phyloP scores from a whole-genome alignment of 2,797 vertebrate genomes.

The Spheniscus humboldti region DNA sequence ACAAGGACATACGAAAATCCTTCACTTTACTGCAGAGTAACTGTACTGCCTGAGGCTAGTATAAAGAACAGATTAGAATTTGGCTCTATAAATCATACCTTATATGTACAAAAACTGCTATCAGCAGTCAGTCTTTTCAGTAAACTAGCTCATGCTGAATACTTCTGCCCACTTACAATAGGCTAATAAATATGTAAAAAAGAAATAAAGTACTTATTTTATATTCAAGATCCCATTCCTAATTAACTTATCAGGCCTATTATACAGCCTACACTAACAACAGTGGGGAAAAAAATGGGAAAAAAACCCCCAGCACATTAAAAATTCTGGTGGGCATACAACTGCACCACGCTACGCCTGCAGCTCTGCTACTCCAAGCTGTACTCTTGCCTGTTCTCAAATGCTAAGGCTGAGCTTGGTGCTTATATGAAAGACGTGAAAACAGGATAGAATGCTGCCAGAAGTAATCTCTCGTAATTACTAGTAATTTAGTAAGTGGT shows the following conservation, averaged over 20 bases:
- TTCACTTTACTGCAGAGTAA: not conserved
- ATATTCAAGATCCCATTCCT: not conserved
- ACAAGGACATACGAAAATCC: not conserved
- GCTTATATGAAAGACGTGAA: not conserved
- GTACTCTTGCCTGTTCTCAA: not conserved
- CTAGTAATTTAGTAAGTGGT: not conserved
- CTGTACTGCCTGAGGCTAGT: not conserved
- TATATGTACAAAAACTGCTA: not conserved
- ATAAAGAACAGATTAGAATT: not conserved
- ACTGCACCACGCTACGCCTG: not conserved
- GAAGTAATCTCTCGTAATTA: not conserved
- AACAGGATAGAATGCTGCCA: not conserved
- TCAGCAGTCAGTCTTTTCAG: not conserved
- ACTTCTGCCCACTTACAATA: not conserved
- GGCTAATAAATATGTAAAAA: not conserved
- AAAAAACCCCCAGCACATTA: not conserved
- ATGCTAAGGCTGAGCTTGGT: not conserved
- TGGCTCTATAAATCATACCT: not conserved
- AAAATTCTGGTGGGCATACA: conserved; percentile 28
- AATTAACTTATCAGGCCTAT: conserved; percentile 13
- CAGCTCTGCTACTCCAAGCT: not conserved
- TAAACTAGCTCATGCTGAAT: not conserved
- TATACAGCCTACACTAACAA: not conserved
- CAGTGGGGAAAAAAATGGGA: not conserved
- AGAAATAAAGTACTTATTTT: not conserved